These are phyloP conservation scores for Dicrurus megarhynchus DNA, from an alignment of 2,113 vertebrate genomes.

Conservation along the genomic window DNA sequence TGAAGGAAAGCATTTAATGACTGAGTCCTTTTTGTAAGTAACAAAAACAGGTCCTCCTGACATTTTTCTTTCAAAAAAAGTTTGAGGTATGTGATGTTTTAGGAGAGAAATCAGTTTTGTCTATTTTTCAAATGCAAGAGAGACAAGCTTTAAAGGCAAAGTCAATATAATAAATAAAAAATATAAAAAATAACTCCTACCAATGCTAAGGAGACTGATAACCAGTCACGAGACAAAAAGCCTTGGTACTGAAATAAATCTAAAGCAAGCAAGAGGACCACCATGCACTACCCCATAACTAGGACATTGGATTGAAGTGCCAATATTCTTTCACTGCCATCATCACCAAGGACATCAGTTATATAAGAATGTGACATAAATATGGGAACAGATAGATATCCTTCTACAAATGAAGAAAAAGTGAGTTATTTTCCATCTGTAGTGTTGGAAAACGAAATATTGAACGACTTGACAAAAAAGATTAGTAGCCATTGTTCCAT, in stretches of 20 bases:
- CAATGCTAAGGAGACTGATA: not conserved
- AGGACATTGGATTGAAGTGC: not conserved
- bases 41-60: not conserved
- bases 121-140: not conserved
- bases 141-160: not conserved
- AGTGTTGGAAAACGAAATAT: not conserved
- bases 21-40: not conserved
- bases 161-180: not conserved
- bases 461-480: not conserved
- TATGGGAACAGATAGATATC: not conserved
- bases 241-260: not conserved
- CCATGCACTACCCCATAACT: not conserved
- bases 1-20: not conserved
- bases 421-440: not conserved
- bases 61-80: not conserved
- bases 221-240: not conserved
- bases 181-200: not conserved
- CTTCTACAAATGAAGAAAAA: not conserved
- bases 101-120: not conserved
- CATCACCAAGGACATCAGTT: slow-evolving; percentile 31
- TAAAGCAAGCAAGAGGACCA: not conserved
- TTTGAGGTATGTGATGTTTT: not conserved
- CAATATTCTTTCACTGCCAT: slow-evolving; percentile 44
- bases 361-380: not conserved
- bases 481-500: not conserved